These are phyloP conservation scores for Zophobas atratus DNA, from an alignment of 1,140 invertebrate species.

Conservation along the genomic window DNA sequence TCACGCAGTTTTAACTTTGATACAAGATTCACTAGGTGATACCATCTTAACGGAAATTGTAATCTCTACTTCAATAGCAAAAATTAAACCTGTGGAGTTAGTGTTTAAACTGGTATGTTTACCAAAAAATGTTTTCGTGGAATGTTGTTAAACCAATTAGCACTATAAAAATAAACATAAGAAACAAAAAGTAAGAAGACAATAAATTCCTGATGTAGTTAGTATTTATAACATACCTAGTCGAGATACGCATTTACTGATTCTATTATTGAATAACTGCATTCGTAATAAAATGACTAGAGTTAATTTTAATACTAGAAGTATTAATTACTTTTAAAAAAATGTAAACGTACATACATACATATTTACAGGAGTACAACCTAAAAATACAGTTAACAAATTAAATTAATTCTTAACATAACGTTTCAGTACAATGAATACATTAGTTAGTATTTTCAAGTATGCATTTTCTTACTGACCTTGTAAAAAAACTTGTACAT, in stretches of 20 bases:
- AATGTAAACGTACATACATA: slow-evolving; percentile 41
- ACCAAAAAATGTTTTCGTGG: too few relatives aligned
- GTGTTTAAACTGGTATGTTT: too few relatives aligned
- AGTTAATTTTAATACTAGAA: slow-evolving; percentile 26
- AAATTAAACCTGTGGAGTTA: too few relatives aligned
- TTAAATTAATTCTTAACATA: slow-evolving; percentile 6
- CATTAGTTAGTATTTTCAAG: slow-evolving; percentile 3
- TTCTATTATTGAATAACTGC: slow-evolving; percentile 3
- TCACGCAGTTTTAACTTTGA: too few relatives aligned
- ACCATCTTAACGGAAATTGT: too few relatives aligned
- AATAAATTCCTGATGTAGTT: too few relatives aligned
- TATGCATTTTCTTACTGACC: slow-evolving; percentile 8
- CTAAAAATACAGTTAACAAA: slow-evolving; percentile 34
- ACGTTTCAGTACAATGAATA: slow-evolving; percentile 1
- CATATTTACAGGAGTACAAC: slow-evolving; percentile 34
- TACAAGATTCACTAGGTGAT: too few relatives aligned
- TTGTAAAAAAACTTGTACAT: slow-evolving; percentile 37
- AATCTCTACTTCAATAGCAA: too few relatives aligned
- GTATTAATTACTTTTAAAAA: slow-evolving; percentile 33
- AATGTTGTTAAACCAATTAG: too few relatives aligned
- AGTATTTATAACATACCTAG: neutral
- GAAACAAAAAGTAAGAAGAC: too few relatives aligned
- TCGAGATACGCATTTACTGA: slow-evolving; percentile 16
- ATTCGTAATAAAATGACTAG: slow-evolving; percentile 16
- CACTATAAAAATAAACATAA: too few relatives aligned